These are phyloP conservation scores for Eupsilia transversa DNA, from an alignment of 2,888 invertebrate species.

Conservation along the genomic window DNA sequence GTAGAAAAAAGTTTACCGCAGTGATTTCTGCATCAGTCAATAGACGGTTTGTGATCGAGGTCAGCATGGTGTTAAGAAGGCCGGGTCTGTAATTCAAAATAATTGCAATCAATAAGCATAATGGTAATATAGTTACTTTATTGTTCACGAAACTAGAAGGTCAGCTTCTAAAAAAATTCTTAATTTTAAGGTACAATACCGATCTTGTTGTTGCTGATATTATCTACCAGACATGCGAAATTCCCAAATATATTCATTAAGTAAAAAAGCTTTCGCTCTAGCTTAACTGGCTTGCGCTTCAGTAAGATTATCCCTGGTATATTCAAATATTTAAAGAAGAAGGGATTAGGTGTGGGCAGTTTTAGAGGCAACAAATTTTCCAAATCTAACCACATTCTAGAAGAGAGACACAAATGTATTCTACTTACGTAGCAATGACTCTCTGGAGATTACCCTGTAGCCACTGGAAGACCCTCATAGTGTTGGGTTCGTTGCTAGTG, in stretches of 20 bases:
- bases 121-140: background rate
- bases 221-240: background rate
- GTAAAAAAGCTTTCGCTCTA: background rate
- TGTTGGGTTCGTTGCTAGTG: slow-evolving; percentile 89
- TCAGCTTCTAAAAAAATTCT: background rate
- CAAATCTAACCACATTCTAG: background rate
- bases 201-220: no score
- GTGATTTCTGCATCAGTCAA: slow-evolving; percentile 77
- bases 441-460: slow-evolving; percentile 78
- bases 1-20: slow-evolving; percentile 69
- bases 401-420: background rate
- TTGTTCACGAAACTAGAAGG: background rate
- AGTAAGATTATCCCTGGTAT: background rate
- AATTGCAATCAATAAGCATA: background rate
- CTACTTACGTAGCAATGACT: slow-evolving; percentile 54
- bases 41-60: slow-evolving; percentile 79
- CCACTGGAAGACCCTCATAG: slow-evolving; percentile 90
- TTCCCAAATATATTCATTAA: background rate
- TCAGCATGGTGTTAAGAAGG: slow-evolving; percentile 76
- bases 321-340: background rate
- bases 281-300: background rate
- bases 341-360: background rate
- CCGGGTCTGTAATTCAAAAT: slow-evolving; percentile 73
- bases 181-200: no score
- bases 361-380: background rate